phyloP scores from a whole-genome alignment of 2,113 vertebrate species.

The Glaucidium brasilianum region DNA sequence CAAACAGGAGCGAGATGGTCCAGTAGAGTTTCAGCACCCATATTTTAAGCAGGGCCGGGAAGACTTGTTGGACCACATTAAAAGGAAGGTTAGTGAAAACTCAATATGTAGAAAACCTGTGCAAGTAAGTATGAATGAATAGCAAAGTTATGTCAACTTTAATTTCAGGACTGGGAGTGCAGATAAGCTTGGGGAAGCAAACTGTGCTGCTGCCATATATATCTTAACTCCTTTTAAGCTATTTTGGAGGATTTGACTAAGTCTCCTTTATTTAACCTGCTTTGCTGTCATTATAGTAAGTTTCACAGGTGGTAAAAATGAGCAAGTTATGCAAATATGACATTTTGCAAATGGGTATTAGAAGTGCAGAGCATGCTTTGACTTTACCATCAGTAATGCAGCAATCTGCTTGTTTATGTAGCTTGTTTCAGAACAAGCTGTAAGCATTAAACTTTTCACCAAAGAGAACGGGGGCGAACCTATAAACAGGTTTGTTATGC shows the following conservation, averaged over 20 bases:
- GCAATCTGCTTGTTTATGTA: neutral
- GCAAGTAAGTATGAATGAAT: neutral
- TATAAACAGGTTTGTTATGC: neutral
- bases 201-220: neutral
- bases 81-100: conserved; percentile 86
- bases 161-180: neutral
- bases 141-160: neutral
- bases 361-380: neutral
- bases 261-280: neutral
- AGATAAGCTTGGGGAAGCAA: neutral
- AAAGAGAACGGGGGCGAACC: neutral
- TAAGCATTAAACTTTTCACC: neutral
- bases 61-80: conserved; percentile 93
- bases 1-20: conserved; percentile 90
- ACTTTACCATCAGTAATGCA: neutral
- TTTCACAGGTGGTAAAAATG: neutral
- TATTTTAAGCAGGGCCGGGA: conserved; percentile 94
- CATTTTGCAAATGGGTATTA: neutral
- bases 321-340: neutral
- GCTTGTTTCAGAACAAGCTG: neutral
- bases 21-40: conserved; percentile 93
- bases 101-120: neutral
- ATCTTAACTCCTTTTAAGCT: neutral
- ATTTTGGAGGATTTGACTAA: neutral
- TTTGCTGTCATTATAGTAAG: neutral